Percentiles rank a stretch among this genome's conserved stretches.
phyloP scores from a whole-genome alignment of 1,140 invertebrate species.

The Asbolus verrucosus region DNA sequence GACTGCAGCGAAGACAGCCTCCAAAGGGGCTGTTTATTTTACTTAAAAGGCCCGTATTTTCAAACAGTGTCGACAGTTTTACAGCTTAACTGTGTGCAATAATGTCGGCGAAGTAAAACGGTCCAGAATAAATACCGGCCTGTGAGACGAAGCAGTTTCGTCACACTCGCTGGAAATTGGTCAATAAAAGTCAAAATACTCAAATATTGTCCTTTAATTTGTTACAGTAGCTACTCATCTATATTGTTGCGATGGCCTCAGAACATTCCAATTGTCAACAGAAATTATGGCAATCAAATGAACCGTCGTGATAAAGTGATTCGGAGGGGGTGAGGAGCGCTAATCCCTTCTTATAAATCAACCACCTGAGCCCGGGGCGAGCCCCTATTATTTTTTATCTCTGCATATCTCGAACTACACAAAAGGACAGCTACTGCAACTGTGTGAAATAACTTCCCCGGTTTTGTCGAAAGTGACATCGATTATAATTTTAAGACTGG shows the following conservation, averaged over 20 bases:
- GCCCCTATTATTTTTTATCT: too few species aligned
- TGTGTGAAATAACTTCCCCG: too few species aligned
- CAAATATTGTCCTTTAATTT: slow-evolving; percentile 34
- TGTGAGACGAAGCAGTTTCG: slow-evolving; percentile 21
- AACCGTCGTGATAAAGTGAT: neutral
- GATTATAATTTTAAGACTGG: too few species aligned
- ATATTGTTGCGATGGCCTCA: slow-evolving; percentile 31
- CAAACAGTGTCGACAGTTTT: slow-evolving; percentile 47
- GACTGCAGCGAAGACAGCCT: neutral
- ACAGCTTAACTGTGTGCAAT: slow-evolving; percentile 38
- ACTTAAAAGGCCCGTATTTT: slow-evolving; percentile 27
- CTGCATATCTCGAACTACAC: too few species aligned
- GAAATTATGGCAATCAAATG: slow-evolving; percentile 17
- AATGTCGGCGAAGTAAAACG: slow-evolving; percentile 44
- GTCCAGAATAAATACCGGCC: slow-evolving; percentile 32
- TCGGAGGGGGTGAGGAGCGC: too few species aligned
- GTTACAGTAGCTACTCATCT: slow-evolving; percentile 48
- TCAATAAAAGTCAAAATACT: slow-evolving; percentile 45
- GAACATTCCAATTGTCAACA: slow-evolving; percentile 6
- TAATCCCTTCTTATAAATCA: slow-evolving; percentile 14
- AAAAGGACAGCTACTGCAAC: too few species aligned
- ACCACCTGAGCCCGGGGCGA: slow-evolving; percentile 3
- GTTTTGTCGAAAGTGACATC: too few species aligned
- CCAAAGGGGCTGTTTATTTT: slow-evolving; percentile 24
- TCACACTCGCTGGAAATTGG: slow-evolving; percentile 33